phyloP scores from a whole-genome alignment of 2,797 vertebrate genomes.

The Sebastiscus albofasciatus region DNA sequence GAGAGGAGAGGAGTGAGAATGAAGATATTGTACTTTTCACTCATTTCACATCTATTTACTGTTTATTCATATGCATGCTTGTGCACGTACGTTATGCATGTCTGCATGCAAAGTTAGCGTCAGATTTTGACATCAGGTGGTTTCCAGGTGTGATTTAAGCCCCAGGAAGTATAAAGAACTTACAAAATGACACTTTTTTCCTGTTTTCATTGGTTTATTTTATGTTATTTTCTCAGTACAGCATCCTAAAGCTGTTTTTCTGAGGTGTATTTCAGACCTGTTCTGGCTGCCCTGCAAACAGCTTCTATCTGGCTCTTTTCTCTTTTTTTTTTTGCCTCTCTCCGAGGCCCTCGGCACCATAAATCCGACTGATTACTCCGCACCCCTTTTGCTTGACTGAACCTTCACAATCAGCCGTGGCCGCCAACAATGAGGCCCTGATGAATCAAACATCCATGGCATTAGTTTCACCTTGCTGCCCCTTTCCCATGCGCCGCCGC shows the following conservation, averaged over 20 bases:
- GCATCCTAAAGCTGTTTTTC: background rate
- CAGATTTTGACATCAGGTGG: background rate
- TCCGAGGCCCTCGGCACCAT: conserved; percentile 84
- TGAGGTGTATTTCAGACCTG: conserved; percentile 79
- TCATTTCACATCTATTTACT: too few species aligned
- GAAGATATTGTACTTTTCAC: too few species aligned
- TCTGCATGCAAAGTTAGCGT: background rate
- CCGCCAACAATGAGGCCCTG: conserved; percentile 97
- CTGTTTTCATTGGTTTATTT: background rate
- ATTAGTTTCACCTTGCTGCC: conserved; percentile 99
- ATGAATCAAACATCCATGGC: conserved; percentile 99
- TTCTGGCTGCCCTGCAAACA: conserved; percentile 85
- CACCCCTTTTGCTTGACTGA: conserved; percentile 98
- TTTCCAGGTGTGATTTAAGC: background rate
- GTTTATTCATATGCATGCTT: background rate
- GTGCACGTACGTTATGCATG: background rate
- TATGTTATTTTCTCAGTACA: too few species aligned
- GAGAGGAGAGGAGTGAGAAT: background rate
- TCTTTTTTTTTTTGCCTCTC: conserved; percentile 41
- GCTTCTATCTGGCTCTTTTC: conserved; percentile 46
- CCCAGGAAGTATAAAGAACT: background rate
- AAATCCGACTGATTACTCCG: conserved; percentile 98
- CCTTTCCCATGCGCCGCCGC: conserved; percentile 91
- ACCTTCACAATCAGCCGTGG: conserved; percentile 98
- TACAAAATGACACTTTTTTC: background rate